These are phyloP conservation scores for Tetranychus piercei DNA, from an alignment of 2,888 invertebrate genomes.

Conservation along the genomic window DNA sequence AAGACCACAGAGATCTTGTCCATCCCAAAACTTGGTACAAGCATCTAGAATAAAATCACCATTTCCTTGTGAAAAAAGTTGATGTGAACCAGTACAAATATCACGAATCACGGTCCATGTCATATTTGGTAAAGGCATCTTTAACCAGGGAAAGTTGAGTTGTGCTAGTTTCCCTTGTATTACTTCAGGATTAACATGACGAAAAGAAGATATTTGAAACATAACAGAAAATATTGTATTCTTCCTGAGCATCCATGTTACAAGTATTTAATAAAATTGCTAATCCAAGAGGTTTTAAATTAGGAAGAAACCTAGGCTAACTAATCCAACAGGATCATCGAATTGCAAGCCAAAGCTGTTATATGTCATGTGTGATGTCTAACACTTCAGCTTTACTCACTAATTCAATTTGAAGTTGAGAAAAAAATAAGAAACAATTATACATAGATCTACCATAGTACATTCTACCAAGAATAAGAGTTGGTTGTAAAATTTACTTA, in stretches of 20 bases:
- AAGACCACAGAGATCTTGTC: conserved; percentile 57
- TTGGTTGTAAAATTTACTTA: not conserved
- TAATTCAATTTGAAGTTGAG: not conserved
- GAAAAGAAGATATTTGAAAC: conserved; percentile 69
- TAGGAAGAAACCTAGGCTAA: conserved; percentile 67
- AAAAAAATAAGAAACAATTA: not conserved
- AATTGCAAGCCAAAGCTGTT: conserved; percentile 79
- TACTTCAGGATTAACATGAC: conserved; percentile 81
- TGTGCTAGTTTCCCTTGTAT: conserved; percentile 68
- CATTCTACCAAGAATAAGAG: not conserved
- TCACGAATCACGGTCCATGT: conserved; percentile 61
- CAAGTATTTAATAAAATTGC: conserved; percentile 87
- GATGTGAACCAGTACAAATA: conserved; percentile 31
- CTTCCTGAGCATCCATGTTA: conserved; percentile 63
- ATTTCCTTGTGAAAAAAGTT: conserved; percentile 46
- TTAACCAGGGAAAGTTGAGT: conserved; percentile 64
- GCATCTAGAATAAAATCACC: conserved; percentile 86
- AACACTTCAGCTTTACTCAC: conserved; percentile 46
- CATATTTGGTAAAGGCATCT: conserved; percentile 84
- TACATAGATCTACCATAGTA: too few species aligned
- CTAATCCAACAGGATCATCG: conserved; percentile 81
- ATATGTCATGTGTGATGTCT: conserved; percentile 69
- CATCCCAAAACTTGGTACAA: conserved; percentile 93
- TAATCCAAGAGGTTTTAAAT: conserved; percentile 76
- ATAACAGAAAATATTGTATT: conserved; percentile 77